These are phyloP conservation scores for Centruroides vittatus DNA, from an alignment of 1,140 invertebrate genomes.

Conservation along the genomic window DNA sequence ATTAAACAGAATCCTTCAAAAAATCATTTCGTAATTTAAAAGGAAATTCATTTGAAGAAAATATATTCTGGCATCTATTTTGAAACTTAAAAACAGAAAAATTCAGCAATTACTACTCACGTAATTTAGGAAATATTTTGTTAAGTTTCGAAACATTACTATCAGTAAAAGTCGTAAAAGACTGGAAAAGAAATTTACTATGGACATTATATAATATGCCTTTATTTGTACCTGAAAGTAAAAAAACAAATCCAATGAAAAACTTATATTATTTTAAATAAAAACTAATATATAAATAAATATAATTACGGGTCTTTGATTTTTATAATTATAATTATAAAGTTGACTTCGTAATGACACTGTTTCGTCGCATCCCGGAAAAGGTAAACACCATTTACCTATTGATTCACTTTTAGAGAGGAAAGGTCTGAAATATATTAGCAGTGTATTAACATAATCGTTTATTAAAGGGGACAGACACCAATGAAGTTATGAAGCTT, in stretches of 20 bases:
- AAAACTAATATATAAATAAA: neutral
- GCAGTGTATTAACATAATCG: too few relatives aligned
- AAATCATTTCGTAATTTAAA: too few relatives aligned
- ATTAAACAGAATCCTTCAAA: too few relatives aligned
- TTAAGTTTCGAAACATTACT: conserved; percentile 36
- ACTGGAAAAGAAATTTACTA: conserved; percentile 21
- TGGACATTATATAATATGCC: conserved; percentile 22
- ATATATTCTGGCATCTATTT: too few relatives aligned
- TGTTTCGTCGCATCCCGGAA: conserved; percentile 62
- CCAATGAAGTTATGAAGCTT: too few relatives aligned
- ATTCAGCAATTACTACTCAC: conserved; percentile 23
- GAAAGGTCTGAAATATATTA: conserved; percentile 30
- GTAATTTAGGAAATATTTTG: conserved; percentile 46
- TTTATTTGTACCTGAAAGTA: conserved; percentile 31
- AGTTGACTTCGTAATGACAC: conserved; percentile 61
- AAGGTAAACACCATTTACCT: conserved; percentile 55
- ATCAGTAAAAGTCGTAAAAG: too few relatives aligned
- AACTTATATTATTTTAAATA: neutral
- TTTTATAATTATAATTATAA: conserved; percentile 47
- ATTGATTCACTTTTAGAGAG: conserved; percentile 46
- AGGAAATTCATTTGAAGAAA: too few relatives aligned
- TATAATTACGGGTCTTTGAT: conserved; percentile 44
- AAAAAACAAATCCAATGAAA: conserved; percentile 17
- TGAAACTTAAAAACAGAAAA: too few relatives aligned
- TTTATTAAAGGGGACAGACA: too few relatives aligned